Base-by-base conservation (phyloP, 2,888 invertebrate genomes). In the Agapostemon virescens region DNA sequence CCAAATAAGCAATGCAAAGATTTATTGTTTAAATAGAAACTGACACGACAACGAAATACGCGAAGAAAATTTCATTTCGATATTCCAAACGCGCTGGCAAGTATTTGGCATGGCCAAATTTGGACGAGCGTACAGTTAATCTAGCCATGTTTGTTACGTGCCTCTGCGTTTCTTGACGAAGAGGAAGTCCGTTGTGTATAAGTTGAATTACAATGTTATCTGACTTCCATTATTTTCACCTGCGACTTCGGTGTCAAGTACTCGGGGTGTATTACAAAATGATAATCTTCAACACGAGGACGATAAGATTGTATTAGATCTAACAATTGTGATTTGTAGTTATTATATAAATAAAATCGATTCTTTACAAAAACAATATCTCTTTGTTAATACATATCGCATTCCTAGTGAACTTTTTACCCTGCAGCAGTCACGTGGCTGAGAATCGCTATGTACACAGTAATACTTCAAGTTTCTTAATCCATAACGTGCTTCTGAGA, bases 61-160 rank as follows among this genome's bases (percentile, higher is more conserved):
- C 67, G 33, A 55, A 17, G 55, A 1, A 26, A 55, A 55, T 64
- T 66, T 42, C 38, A 20, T 58, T 78, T 73, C 49, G 58, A 77
- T 73, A 78, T 80, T 73, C 78, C 45, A 61, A 73, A 74, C 78
- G n/a, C 33, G 17, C 15, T 15, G 55, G 64, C 73, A n/a, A 42
- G 58, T 74, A 72, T 69, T 64, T 73, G 66, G n/a, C 72, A 66
- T 58, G 36, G 36, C 69, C 78, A 78, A 80, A 80, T 78, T 73
- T 74, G 78, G 78, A 20, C 20, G 17, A 26, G 13, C 42, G 58
- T 78, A 80, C 80, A 80, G 80, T 80, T 80, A 80, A 80, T 67
- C 42, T 80, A 74, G 66, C 78, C 69, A 73, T 77, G 26, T 68
- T 45, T 23, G 40, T 76, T 63, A 42, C 70, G 70, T 79, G 76